These are phyloP conservation scores for Stegastes partitus DNA, from an alignment of 2,113 vertebrate species.

Conservation along the genomic window DNA sequence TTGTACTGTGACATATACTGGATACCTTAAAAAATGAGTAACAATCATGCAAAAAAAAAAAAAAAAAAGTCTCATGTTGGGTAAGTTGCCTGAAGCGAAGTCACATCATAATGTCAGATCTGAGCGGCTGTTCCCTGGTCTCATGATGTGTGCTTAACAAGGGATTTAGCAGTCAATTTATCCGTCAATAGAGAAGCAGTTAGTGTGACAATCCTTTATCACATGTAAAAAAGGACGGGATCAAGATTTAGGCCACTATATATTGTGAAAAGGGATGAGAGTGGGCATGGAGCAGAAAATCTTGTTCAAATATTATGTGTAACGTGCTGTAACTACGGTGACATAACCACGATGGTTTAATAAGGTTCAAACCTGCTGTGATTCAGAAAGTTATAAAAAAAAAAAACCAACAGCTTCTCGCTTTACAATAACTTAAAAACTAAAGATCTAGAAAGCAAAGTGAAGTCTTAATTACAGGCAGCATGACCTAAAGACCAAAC, in stretches of 20 bases:
- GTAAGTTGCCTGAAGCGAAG: not conserved
- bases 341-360: constrained; percentile 9
- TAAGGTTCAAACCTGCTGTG: constrained; percentile 1
- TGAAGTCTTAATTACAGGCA: not conserved
- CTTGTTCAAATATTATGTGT: not conserved
- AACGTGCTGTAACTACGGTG: not conserved
- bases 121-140: not conserved
- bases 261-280: not conserved
- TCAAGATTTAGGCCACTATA: constrained; percentile 17
- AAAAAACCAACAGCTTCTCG: constrained; percentile 12
- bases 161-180: constrained; percentile 47
- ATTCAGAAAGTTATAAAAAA: constrained; percentile 42
- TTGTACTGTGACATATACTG: not conserved
- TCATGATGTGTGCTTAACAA: constrained; percentile 34
- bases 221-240: constrained; percentile 1
- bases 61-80: not conserved
- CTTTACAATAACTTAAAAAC: constrained; percentile 15
- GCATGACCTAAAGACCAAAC: not conserved
- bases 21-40: not conserved
- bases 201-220: not conserved
- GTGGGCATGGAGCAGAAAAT: not conserved
- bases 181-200: constrained; percentile 42
- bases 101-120: constrained; percentile 10
- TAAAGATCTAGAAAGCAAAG: not conserved
- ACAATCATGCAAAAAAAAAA: not conserved